These are phyloP conservation scores for Karalla daura DNA, from an alignment of 2,797 vertebrate genomes.

Conservation along the genomic window DNA sequence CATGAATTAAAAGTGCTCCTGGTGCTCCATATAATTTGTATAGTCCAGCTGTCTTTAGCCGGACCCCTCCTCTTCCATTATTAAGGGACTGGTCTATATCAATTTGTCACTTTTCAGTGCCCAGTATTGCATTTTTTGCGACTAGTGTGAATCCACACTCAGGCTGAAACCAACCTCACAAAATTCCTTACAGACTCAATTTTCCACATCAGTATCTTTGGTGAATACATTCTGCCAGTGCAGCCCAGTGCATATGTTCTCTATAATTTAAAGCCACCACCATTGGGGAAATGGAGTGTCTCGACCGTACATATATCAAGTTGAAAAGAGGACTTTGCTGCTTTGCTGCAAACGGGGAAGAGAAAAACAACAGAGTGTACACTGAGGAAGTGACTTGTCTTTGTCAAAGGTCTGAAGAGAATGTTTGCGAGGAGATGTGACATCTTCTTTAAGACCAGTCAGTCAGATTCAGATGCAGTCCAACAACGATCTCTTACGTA, in stretches of 20 bases:
- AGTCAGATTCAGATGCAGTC: background rate
- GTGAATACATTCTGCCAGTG: constrained; percentile 9
- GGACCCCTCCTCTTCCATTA: background rate
- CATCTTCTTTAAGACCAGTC: background rate
- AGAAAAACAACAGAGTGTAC: background rate
- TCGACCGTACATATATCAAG: background rate
- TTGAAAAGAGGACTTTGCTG: constrained; percentile 32
- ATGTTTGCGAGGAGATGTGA: background rate
- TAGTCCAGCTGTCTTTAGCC: background rate
- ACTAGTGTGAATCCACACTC: constrained; percentile 21
- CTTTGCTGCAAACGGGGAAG: background rate
- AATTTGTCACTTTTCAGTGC: constrained; percentile 31
- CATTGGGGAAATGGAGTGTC: constrained; percentile 2
- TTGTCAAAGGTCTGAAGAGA: constrained; percentile 10
- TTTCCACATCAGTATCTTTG: constrained; percentile 55
- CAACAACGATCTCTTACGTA: background rate
- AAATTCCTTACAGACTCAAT: constrained; percentile 47
- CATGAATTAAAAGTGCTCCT: constrained; percentile 1
- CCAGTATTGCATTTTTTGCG: constrained; percentile 32
- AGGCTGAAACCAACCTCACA: constrained; percentile 14
- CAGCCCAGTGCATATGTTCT: constrained; percentile 16
- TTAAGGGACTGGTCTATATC: constrained; percentile 24
- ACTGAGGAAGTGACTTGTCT: background rate
- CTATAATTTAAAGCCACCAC: constrained; percentile 38
- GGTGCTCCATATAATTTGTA: background rate